These are phyloP conservation scores for Drosophila mojavensis DNA, from an alignment of 1,140 invertebrate species.

Conservation along the genomic window DNA sequence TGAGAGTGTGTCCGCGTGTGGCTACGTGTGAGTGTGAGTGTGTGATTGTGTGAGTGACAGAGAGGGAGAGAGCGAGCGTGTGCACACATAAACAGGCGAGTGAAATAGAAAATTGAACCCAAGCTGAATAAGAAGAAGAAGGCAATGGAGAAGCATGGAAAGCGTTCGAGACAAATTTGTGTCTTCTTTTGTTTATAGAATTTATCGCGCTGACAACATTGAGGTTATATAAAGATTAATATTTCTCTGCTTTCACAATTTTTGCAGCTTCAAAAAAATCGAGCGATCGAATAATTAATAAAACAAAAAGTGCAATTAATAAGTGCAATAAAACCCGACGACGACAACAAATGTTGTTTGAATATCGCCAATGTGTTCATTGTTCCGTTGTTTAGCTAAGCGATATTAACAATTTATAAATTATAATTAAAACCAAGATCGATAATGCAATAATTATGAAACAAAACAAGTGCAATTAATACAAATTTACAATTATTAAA, in stretches of 20 bases:
- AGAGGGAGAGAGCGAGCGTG: constrained; percentile 25
- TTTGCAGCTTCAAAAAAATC: neutral
- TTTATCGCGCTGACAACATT: constrained; percentile 51
- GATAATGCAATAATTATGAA: constrained; percentile 1
- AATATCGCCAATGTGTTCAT: constrained; percentile 47
- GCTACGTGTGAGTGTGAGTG: constrained; percentile 7
- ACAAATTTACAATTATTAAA: constrained; percentile 14
- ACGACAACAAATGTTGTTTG: constrained; percentile 21
- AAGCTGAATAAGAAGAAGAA: constrained; percentile 11
- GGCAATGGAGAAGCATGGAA: constrained; percentile 12
- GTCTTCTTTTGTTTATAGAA: constrained; percentile 55
- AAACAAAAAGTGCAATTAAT: constrained; percentile 58
- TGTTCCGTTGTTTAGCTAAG: constrained; percentile 24
- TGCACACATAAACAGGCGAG: constrained; percentile 65
- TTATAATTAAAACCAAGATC: constrained; percentile 7
- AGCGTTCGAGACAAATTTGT: constrained; percentile 24
- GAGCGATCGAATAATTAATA: constrained; percentile 19
- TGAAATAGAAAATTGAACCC: constrained; percentile 51
- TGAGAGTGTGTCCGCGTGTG: constrained; percentile 13
- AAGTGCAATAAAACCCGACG: constrained; percentile 32
- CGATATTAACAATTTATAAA: constrained; percentile 16
- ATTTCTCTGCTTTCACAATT: neutral
- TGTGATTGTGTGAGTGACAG: constrained; percentile 33
- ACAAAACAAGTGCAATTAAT: constrained; percentile 21
- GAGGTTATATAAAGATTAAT: constrained; percentile 59